These are phyloP conservation scores for Rhadina sibilatrix DNA, from an alignment of 2,113 vertebrate species.

Conservation along the genomic window DNA sequence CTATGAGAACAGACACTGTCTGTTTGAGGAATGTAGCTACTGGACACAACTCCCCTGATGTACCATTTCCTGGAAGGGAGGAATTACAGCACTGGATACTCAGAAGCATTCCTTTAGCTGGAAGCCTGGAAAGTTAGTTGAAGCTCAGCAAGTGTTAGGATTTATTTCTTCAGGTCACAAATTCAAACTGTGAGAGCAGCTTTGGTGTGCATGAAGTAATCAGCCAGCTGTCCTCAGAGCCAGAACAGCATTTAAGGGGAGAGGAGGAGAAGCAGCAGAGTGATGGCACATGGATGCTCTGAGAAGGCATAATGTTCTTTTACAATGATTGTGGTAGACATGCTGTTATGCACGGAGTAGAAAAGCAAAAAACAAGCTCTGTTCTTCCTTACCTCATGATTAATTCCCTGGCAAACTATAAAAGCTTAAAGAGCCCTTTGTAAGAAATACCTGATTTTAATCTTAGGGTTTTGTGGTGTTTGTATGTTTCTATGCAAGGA, in stretches of 20 bases:
- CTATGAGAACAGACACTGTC: not conserved
- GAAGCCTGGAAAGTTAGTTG: not conserved
- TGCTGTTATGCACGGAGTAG: fast-evolving
- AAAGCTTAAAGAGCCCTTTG: not conserved
- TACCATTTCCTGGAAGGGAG: not conserved
- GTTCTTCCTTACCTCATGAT: not conserved
- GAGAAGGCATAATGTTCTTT: not conserved
- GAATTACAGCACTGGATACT: not conserved
- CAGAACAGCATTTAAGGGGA: not conserved
- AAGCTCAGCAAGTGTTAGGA: not conserved
- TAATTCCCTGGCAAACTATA: not conserved
- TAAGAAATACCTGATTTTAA: not conserved
- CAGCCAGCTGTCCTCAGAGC: not conserved
- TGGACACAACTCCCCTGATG: not conserved
- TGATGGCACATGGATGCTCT: not conserved
- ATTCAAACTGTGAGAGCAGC: not conserved
- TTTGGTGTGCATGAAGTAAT: not conserved
- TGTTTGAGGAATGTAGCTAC: not conserved
- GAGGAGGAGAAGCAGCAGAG: not conserved
- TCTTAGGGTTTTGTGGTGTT: not conserved
- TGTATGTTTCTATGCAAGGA: not conserved
- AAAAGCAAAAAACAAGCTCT: not conserved
- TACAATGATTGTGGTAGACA: not conserved
- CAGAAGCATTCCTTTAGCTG: not conserved
- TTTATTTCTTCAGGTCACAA: constrained; percentile 22